Percentiles rank a stretch among this genome's conserved stretches.
Conservation (phyloP, 1,140 invertebrate species). For the Acarapis woodi region DNA sequence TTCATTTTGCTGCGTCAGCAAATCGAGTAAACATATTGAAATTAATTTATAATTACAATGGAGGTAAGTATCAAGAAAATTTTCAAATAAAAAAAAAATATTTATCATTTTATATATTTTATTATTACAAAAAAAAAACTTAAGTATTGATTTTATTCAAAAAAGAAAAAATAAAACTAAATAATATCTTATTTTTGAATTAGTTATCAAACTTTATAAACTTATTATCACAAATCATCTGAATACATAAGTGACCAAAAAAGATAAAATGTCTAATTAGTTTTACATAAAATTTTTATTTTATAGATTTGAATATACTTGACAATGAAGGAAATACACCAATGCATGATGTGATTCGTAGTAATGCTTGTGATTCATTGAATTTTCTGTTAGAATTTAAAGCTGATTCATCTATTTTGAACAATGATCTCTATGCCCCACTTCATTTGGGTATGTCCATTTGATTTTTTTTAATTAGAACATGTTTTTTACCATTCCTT, state of each 20-base stretch:
- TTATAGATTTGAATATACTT: conserved; percentile 36
- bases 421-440: conserved; percentile 40
- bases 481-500: no score
- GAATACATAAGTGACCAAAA: neutral
- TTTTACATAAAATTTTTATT: conserved; percentile 12
- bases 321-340: conserved; percentile 48
- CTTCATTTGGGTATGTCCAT: conserved; percentile 45
- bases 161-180: no score
- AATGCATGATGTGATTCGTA: conserved; percentile 44
- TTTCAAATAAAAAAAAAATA: no score
- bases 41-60: conserved; percentile 35
- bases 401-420: conserved; percentile 34
- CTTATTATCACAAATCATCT: conserved; percentile 7
- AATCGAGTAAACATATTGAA: conserved; percentile 40
- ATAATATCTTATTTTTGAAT: neutral
- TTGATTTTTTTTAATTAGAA: neutral
- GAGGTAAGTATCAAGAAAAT: conserved; percentile 23
- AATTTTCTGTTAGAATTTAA: conserved; percentile 37
- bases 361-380: conserved; percentile 33
- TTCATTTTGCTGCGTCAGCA: conserved; percentile 42
- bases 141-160: no score
- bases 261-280: no score
- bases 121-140: no score
- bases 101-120: no score
- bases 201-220: conserved; percentile 2